A percentile compares a stretch with the other conserved stretches of the same genome.
Conservation (phyloP, 2,888 invertebrate species). For the Trissoscelio sp. region DNA sequence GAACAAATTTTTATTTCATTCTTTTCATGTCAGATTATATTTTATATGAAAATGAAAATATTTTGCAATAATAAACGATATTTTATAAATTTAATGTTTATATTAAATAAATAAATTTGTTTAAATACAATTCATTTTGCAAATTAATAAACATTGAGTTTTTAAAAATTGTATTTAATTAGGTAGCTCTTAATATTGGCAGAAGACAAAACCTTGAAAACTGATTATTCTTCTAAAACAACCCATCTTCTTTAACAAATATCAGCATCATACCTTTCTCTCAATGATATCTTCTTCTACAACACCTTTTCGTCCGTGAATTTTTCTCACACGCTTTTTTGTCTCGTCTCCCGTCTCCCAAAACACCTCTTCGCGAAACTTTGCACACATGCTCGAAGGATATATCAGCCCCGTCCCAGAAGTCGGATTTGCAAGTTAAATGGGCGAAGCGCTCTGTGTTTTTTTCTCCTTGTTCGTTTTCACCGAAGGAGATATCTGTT, state of each 20-base stretch:
- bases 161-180: no score
- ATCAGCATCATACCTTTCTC: slow-evolving; percentile 22
- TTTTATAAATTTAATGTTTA: not conserved
- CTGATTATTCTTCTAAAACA: not conserved
- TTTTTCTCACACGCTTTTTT: slow-evolving; percentile 76
- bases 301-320: slow-evolving; percentile 74
- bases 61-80: no score
- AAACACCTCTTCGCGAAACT: slow-evolving; percentile 70
- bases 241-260: slow-evolving; percentile 37
- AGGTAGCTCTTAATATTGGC: no score
- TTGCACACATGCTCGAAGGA: slow-evolving; percentile 76
- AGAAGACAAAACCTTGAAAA: not conserved
- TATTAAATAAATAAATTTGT: not conserved
- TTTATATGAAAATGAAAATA: no score
- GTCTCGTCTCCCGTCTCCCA: slow-evolving; percentile 52
- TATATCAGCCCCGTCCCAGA: slow-evolving; percentile 73
- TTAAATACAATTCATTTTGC: no score
- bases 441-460: slow-evolving; percentile 75
- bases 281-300: slow-evolving; percentile 29
- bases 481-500: slow-evolving; percentile 48
- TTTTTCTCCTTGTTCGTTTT: slow-evolving; percentile 39
- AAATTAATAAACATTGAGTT: no score
- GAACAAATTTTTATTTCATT: not conserved
- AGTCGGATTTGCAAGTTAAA: slow-evolving; percentile 81
- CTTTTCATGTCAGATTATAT: not conserved